Evolutionary conservation across 1,140 invertebrate genomes (phyloP), one percentile per base, ranked within the genome.

Genomic region (Leptinotarsa defecta): DNA sequence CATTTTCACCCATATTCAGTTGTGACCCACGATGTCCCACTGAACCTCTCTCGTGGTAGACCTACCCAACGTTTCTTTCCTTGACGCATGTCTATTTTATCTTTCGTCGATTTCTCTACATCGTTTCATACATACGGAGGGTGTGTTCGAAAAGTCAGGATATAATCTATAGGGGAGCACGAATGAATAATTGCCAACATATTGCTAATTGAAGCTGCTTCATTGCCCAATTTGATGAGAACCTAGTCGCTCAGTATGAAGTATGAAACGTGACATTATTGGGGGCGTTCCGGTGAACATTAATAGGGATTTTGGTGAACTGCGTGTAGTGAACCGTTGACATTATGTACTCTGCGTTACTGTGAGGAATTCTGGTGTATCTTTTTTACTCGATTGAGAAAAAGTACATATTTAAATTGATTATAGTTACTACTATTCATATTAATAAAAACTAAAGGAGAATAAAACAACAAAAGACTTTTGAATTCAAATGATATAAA

Each of bases 151-250:
- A n/a, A 57, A 57, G 67, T 68, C 67, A 68, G 67, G 43, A 43
- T 15, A 68, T 19, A 68, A 4, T 8, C 67, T 15, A 43, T 68
- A 43, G 67, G 67, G 67, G 22, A 34, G 67, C n/a, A 8, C 13
- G n/a, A 48, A 68, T 68, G 67, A 68, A 65, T 65, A 65, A 68
- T 68, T 43, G 24, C 67, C 24, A 68, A 68, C 67, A 68, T 68
- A 68, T 68, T 68, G 67, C 67, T 68, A 68, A 68, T 68, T 68
- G 67, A 68, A 68, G 67, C 67, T 68, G 43, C 67, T 68, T 68
- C 67, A 68, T 68, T 68, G 67, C 67, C 67, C 67, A 68, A 68
- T 68, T 68, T 68, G 67, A 68, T 68, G 67, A 43, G 67, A 68
- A 68, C 67, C 15, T 68, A 68, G 67, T 68, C 67, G 43, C 24